Evolutionary conservation across 2,888 invertebrate species (phyloP).

Genomic region (Gnatocerus cornutus): DNA sequence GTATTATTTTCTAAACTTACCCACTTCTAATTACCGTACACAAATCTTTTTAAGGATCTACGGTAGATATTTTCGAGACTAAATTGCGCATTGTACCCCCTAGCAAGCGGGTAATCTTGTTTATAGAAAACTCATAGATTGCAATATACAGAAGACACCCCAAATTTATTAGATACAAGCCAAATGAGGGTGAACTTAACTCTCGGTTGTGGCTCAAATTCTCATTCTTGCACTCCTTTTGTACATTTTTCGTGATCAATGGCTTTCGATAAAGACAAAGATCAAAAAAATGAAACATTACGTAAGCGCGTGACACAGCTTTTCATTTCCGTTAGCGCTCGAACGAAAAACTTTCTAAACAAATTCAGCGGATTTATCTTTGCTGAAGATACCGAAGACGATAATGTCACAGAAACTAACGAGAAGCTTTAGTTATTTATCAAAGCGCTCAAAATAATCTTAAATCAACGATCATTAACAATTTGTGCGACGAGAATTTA

Average conservation of each 20-base stretch:
- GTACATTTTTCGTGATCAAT: constrained; percentile 31
- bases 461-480: constrained; percentile 47
- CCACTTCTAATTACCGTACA: no score
- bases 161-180: constrained; percentile 25
- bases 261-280: constrained; percentile 26
- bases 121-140: constrained; percentile 32
- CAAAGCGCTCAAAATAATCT: constrained; percentile 47
- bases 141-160: constrained; percentile 29
- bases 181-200: constrained; percentile 16
- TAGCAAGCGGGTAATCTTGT: constrained; percentile 9
- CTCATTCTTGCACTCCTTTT: background rate
- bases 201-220: background rate
- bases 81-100: no score
- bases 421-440: constrained; percentile 47
- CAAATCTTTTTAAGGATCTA: no score
- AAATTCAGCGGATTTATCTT: constrained; percentile 47
- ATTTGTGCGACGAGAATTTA: constrained; percentile 45
- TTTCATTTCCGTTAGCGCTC: constrained; percentile 38
- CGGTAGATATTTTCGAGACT: no score
- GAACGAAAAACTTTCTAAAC: constrained; percentile 45
- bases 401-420: constrained; percentile 46
- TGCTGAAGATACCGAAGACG: constrained; percentile 42
- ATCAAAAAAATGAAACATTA: constrained; percentile 38
- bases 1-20: no score
- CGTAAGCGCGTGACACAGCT: constrained; percentile 38